A percentile compares a stretch with the other conserved stretches of the same genome.
Conservation (phyloP, 2,113 vertebrate genomes). For the Microtus montanus region DNA sequence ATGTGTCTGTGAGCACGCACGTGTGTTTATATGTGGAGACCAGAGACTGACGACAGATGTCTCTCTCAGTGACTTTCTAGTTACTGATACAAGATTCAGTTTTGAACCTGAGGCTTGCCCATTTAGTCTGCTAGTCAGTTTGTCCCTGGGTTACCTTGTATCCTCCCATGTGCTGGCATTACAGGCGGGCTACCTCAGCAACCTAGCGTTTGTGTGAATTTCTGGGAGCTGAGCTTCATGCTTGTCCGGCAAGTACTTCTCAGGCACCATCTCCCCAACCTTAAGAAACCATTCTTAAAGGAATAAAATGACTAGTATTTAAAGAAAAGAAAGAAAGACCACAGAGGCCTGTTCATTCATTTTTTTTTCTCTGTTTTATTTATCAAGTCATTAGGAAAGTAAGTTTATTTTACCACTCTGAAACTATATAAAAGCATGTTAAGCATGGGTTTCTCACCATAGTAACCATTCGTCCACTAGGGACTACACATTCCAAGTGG, state of each 20-base stretch:
- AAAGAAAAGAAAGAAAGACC: not conserved
- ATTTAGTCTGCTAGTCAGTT: not conserved
- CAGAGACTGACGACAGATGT: not conserved
- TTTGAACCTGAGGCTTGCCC: not conserved
- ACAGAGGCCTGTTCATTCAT: not conserved
- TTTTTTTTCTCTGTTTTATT: not conserved
- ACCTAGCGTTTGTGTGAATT: not conserved
- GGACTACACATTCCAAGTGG: not conserved
- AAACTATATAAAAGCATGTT: not conserved
- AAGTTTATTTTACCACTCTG: conserved; percentile 25
- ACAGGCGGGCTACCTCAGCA: no score
- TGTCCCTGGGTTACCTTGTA: not conserved
- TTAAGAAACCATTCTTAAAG: conserved; percentile 35
- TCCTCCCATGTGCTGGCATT: not conserved
- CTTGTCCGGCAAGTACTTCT: not conserved
- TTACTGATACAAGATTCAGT: not conserved
- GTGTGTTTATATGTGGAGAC: not conserved
- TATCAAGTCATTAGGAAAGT: conserved; percentile 4
- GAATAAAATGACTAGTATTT: not conserved
- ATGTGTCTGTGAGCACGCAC: not conserved
- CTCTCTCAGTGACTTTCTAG: not conserved
- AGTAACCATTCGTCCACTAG: not conserved
- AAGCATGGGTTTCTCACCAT: not conserved
- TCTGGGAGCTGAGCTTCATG: no score
- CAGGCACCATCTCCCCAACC: not conserved